Evolutionary conservation across 2,113 vertebrate species (phyloP), one percentile per base, ranked within the genome.

Genomic region (Tragelaphus strepsiceros): DNA sequence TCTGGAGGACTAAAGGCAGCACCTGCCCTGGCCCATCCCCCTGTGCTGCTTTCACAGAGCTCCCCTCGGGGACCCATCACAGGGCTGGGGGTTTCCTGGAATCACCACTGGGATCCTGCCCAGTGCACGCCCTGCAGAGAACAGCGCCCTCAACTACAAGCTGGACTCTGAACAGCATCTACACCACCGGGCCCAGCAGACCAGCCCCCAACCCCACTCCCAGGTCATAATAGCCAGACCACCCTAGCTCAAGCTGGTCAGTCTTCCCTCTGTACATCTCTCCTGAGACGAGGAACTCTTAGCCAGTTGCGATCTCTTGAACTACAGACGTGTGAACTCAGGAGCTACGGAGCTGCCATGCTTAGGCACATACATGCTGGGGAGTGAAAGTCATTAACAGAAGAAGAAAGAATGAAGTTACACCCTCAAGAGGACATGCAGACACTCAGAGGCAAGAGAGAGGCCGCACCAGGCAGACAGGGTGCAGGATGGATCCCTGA

Each of bases 351-450:
- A 9, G 26, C 19, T 17, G 30, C 35, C 43, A 3, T 1, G 35
- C n/a, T 2, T 11, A 8, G 49, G 21, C 21, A 16, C 1, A 3
- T 14, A 9, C 0, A 0, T 7, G 28, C 32, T 35, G 0, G 32
- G 6, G 4, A 2, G 3, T 1, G 10, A 43, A 26, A 77, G 62
- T 64, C 46, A 61, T 4, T 21, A 2, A 81, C 8, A 43, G 14
- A 1, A 5, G 30, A 35, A 19, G 28, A 22, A 21, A 22, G n/a
- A 15, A 88, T 1, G 8, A 19, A 13, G 32, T 4, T 2, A 10
- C 24, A 39, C 21, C 1, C 35, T 15, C 22, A 2, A 3, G 35
- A 46, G 54, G 19, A 32, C 19, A 19, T 1, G 51, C 24, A 21
- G 24, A 46, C 2, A 3, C 64, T 32, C 56, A 19, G 54, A 58